These are phyloP conservation scores for Lipotes vexillifer DNA, from an alignment of 2,113 vertebrate genomes.

Conservation along the genomic window DNA sequence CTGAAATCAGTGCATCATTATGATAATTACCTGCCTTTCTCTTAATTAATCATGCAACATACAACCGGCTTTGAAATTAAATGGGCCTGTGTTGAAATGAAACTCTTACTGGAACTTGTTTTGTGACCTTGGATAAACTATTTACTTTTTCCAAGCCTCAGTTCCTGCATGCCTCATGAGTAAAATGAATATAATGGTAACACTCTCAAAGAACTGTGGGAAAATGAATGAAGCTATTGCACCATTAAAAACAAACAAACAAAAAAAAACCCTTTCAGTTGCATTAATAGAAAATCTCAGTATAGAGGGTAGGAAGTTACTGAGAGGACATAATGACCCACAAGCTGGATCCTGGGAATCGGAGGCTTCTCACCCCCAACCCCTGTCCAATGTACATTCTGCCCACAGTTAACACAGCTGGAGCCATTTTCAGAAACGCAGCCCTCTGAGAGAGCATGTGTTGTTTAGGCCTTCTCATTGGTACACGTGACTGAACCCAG, in stretches of 20 bases:
- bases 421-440: not conserved
- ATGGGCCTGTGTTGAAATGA: not conserved
- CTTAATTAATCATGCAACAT: slow-evolving; percentile 33
- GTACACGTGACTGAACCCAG: fast-evolving
- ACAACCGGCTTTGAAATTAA: not conserved
- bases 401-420: not conserved
- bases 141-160: not conserved
- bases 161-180: not conserved
- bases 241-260: not conserved
- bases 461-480: too few species aligned
- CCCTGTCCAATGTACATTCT: not conserved
- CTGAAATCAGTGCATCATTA: not conserved
- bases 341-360: not conserved
- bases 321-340: not conserved
- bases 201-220: not conserved
- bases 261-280: not conserved
- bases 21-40: not conserved
- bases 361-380: not conserved
- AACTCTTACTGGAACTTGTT: not conserved
- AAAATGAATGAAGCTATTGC: not conserved
- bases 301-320: not conserved
- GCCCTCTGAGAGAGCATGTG: not conserved
- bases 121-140: not conserved
- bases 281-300: not conserved
- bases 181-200: not conserved